A percentile compares a stretch with the other conserved stretches of the same genome.
Evolutionary conservation across 2,113 vertebrate genomes (phyloP).

Genomic region (Anas platyrhynchos): DNA sequence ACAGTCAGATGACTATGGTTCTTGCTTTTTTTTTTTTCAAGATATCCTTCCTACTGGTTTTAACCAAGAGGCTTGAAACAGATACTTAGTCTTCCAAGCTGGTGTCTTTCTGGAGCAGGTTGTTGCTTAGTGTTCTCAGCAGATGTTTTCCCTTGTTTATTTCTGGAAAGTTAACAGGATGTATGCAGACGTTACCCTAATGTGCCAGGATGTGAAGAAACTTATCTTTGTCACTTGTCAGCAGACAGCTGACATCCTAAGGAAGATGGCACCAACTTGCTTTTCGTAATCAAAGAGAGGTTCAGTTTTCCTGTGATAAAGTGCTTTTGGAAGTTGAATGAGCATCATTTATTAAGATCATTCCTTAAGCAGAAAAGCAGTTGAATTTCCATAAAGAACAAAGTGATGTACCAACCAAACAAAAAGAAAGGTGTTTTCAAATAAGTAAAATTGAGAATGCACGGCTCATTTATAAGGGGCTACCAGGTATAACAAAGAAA

Average conservation of each 20-base stretch:
- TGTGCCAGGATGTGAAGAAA: background rate
- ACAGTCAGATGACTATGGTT: too few species aligned
- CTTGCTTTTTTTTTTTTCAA: background rate
- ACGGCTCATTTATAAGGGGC: background rate
- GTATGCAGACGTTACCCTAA: background rate
- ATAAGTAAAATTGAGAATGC: background rate
- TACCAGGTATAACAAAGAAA: slow-evolving; percentile 30
- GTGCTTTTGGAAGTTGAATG: background rate
- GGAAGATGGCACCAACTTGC: background rate
- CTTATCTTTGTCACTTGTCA: background rate
- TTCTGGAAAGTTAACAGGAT: background rate
- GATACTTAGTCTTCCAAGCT: background rate
- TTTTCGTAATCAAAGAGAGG: background rate
- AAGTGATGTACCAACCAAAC: background rate
- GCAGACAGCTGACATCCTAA: background rate
- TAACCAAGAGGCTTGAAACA: background rate
- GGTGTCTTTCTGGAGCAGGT: background rate
- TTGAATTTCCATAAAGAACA: slow-evolving; percentile 2
- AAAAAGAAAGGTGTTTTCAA: background rate
- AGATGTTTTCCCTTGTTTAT: background rate
- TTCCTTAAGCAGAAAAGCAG: slow-evolving; percentile 12
- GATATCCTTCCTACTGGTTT: background rate
- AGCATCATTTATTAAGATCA: background rate
- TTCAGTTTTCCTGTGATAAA: background rate
- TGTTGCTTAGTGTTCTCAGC: background rate